phyloP scores from a whole-genome alignment of 2,113 vertebrate genomes.

The Falco punctatus region DNA sequence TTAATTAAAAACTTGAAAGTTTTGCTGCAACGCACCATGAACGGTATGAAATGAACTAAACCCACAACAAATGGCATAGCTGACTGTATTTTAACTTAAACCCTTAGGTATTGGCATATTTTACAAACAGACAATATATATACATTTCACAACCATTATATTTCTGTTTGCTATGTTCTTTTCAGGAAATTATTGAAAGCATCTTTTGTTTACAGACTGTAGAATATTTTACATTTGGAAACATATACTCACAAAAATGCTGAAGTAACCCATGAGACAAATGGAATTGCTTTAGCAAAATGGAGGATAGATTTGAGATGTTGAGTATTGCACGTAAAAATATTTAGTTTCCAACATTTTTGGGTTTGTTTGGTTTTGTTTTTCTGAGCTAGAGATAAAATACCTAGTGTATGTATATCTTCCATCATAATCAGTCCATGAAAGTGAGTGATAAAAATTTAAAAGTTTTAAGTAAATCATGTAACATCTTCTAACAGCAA shows the following conservation, averaged over 20 bases:
- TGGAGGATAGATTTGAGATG: neutral
- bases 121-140: neutral
- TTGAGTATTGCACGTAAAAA: neutral
- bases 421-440: neutral
- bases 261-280: neutral
- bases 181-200: neutral
- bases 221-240: neutral
- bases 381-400: neutral
- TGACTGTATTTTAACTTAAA: neutral
- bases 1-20: neutral
- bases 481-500: neutral
- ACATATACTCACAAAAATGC: fast-evolving
- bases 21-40: neutral
- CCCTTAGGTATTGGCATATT: neutral
- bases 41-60: neutral
- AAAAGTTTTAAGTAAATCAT: neutral
- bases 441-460: neutral
- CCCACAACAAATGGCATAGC: neutral
- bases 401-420: neutral
- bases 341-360: neutral
- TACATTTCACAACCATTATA: neutral
- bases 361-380: neutral
- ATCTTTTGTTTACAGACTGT: neutral
- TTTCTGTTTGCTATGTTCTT: neutral
- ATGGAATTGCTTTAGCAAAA: neutral